Percentiles rank a stretch among this genome's conserved stretches.
Conservation (phyloP, 2,888 invertebrate genomes). For the Glyphotaelius pellucidus region DNA sequence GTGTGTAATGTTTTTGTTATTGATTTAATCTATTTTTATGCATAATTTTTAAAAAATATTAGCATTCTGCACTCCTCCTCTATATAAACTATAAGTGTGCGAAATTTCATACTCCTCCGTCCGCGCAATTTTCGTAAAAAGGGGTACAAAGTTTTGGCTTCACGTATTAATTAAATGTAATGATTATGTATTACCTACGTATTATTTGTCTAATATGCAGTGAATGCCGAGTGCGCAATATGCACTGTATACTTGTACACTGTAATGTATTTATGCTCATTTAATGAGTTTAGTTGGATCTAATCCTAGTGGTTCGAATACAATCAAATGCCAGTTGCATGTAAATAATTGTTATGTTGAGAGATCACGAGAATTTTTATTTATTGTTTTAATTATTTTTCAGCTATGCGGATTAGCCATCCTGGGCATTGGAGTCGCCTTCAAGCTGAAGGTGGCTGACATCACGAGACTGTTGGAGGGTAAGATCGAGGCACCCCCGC, state of each 20-base stretch:
- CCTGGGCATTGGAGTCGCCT: slow-evolving; percentile 81
- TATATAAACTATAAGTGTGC: too few relatives aligned
- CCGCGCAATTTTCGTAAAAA: too few relatives aligned
- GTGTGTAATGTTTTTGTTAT: too few relatives aligned
- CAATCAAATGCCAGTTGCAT: neutral
- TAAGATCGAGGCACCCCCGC: slow-evolving; percentile 78
- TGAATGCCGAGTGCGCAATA: neutral
- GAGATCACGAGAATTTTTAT: neutral
- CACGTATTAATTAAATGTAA: too few relatives aligned
- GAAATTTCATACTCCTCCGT: too few relatives aligned
- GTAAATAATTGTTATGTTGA: too few relatives aligned
- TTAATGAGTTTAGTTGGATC: neutral
- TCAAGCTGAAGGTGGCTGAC: slow-evolving; percentile 79
- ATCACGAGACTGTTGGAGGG: slow-evolving; percentile 74
- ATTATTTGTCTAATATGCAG: neutral
- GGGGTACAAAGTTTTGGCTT: too few relatives aligned
- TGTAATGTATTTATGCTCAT: neutral
- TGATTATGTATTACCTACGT: neutral
- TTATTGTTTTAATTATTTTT: slow-evolving; percentile 67
- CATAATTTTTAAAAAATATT: too few relatives aligned
- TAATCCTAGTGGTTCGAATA: neutral
- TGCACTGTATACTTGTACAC: neutral
- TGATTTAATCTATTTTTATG: too few relatives aligned
- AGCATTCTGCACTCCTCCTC: too few relatives aligned
- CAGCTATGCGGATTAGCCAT: slow-evolving; percentile 85